These are phyloP conservation scores for Nasonia vitripennis DNA, from an alignment of 1,140 invertebrate species.

Conservation along the genomic window DNA sequence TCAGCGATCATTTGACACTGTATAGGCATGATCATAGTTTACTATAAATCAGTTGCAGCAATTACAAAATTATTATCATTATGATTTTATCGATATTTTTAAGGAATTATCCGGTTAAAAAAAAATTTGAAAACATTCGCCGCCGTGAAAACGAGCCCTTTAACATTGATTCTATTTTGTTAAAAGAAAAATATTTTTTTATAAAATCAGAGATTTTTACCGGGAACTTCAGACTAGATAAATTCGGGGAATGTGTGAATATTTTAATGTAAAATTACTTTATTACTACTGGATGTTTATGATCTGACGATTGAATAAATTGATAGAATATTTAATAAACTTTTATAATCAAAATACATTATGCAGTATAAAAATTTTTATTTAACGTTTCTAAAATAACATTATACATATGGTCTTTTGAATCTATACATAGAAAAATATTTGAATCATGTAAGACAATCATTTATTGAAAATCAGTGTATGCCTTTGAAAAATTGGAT, in stretches of 20 bases:
- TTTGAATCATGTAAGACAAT: not conserved
- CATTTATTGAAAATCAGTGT: not conserved
- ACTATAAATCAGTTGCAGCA: no score
- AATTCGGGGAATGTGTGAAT: not conserved
- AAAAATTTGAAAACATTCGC: no score
- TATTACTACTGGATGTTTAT: not conserved
- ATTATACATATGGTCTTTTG: not conserved
- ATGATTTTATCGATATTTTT: no score
- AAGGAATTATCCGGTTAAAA: no score
- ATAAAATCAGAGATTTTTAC: not conserved
- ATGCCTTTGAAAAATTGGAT: not conserved
- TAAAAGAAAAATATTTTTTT: conserved; percentile 18
- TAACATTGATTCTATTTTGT: not conserved
- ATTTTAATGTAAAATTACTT: not conserved
- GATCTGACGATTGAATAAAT: not conserved
- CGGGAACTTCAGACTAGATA: not conserved
- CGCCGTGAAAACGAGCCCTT: no score
- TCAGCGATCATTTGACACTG: no score
- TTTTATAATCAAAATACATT: not conserved
- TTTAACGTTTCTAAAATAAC: conserved; percentile 17
- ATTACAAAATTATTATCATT: no score
- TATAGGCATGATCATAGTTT: no score
- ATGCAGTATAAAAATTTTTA: conserved; percentile 30
- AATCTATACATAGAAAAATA: conserved; percentile 8
- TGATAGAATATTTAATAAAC: not conserved